Evolutionary conservation across 2,113 vertebrate species (phyloP), one percentile per base, ranked within the genome.

Genomic region (western clawed frog (Xenopus tropicalis)): DNA sequence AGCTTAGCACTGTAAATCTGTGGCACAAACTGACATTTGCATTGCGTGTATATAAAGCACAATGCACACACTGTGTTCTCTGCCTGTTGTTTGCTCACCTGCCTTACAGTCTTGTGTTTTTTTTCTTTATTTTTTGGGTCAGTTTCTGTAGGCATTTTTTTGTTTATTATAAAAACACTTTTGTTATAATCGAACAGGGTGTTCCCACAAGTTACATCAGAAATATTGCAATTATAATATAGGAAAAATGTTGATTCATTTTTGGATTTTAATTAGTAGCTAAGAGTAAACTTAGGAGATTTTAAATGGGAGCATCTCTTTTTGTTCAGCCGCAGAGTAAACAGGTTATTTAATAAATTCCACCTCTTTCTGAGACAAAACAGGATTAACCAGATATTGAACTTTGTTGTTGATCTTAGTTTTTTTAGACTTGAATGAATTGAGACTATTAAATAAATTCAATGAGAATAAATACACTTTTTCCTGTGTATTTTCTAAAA

Each of bases 181-280:
- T 79, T 78, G 72, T 83, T 82, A n/a, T 69, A 85, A 80, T 78
- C 80, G 77, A 61, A 22, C 76, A 79, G 82, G 87, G 90, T 86
- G 84, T 89, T 89, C 89, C 84, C 87, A 91, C 82, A 86, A 90
- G 87, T 91, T 90, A 88, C 88, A 86, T 88, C 87, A 83, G 59
- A 89, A 88, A 90, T 86, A 86, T 87, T 0, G 73, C 86, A 90
- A 89, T 88, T 90, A 89, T 85, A 88, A 79, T 70, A 78, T 77
- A 82, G 79, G 82, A 81, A 86, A 86, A 79, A 69, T 79, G 79
- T 81, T 87, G 87, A 86, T 90, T 83, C 80, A 86, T 90, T 84
- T 74, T 86, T 80, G 48, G 85, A 81, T 87, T 85, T 84, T 88
- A 86, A 88, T 87, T 83, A 86, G 82, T 73, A 80, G 82, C 83